Conservation (phyloP, 2,888 invertebrate genomes). For the Sthenelais limicola region DNA sequence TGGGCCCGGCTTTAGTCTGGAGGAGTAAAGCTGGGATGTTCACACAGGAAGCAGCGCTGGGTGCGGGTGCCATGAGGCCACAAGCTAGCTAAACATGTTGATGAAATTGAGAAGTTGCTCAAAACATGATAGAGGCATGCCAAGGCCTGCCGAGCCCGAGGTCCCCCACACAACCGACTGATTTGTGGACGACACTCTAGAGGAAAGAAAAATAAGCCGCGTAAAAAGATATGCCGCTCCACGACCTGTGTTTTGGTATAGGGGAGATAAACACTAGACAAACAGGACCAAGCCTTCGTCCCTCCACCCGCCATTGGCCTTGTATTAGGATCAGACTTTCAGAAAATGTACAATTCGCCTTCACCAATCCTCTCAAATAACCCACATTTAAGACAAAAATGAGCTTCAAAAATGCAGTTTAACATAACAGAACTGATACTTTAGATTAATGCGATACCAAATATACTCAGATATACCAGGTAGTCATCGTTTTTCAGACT, state of each 20-base stretch:
- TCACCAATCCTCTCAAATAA: too few relatives aligned
- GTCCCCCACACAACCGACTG: background rate
- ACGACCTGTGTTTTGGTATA: conserved; percentile 28
- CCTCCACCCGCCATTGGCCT: too few relatives aligned
- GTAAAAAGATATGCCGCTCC: conserved; percentile 15
- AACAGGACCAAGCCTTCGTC: background rate
- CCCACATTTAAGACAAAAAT: too few relatives aligned
- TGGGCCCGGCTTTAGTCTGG: too few relatives aligned
- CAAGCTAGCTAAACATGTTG: conserved; percentile 12
- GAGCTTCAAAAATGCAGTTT: too few relatives aligned
- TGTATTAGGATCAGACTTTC: too few relatives aligned
- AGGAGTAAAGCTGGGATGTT: background rate
- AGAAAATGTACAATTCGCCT: too few relatives aligned
- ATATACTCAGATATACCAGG: too few relatives aligned
- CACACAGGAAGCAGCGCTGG: background rate
- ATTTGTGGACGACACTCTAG: conserved; percentile 1
- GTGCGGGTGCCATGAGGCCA: background rate
- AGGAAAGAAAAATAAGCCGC: conserved; percentile 32
- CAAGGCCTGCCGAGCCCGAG: background rate
- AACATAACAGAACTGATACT: too few relatives aligned
- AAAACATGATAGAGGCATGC: conserved; percentile 7
- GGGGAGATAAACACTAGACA: conserved; percentile 20
- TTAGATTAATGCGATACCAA: too few relatives aligned
- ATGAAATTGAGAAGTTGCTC: background rate
- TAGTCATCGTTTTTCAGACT: too few relatives aligned